phyloP scores from a whole-genome alignment of 2,888 invertebrate genomes.

The Eremobia ochroleuca region DNA sequence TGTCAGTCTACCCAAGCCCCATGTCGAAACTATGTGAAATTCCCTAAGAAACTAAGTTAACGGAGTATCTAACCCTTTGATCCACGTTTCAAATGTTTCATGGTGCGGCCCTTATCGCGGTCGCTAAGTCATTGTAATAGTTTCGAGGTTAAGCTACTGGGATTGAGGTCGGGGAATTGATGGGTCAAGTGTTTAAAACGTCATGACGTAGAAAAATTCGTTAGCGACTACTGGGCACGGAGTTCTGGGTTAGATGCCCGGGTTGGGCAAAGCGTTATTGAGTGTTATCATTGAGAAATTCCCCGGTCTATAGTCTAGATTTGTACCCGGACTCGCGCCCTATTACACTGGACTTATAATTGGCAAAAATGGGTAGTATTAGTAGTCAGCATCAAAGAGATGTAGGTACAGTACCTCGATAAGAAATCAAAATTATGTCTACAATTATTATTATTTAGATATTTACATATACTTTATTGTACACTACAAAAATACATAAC shows the following conservation, averaged over 20 bases:
- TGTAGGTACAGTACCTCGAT: neutral
- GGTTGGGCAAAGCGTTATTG: neutral
- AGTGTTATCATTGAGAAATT: neutral
- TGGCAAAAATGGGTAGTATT: neutral
- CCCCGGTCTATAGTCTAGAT: neutral
- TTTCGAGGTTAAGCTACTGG: conserved; percentile 38
- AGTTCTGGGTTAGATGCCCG: neutral
- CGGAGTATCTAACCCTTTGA: conserved; percentile 41
- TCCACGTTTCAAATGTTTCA: conserved; percentile 49
- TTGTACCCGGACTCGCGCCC: too few relatives aligned
- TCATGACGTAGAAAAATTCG: neutral
- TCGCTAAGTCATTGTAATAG: conserved; percentile 39
- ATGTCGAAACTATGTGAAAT: conserved; percentile 47
- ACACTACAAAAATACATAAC: too few relatives aligned
- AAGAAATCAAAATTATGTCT: neutral
- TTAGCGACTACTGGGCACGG: neutral
- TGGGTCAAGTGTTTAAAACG: conserved; percentile 21
- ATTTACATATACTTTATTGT: too few relatives aligned
- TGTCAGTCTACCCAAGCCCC: neutral
- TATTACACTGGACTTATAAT: neutral
- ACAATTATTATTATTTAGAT: neutral
- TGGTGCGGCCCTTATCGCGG: conserved; percentile 27
- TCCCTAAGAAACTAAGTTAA: conserved; percentile 36
- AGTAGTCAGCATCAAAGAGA: neutral
- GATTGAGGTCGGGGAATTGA: conserved; percentile 37